phyloP scores from a whole-genome alignment of 2,113 vertebrate species.

The Nibea coibor region DNA sequence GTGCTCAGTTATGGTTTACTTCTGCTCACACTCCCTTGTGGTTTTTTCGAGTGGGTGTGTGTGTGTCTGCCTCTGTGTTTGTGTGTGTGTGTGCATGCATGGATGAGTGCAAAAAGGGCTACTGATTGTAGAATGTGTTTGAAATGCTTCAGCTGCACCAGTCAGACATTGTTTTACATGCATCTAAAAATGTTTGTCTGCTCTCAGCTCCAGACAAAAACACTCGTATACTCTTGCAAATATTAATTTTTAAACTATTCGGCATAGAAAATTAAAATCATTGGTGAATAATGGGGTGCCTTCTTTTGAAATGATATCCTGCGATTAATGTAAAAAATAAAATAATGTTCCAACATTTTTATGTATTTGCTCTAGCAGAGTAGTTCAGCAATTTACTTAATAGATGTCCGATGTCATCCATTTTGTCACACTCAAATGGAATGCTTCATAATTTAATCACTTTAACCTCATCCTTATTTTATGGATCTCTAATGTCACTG shows the following conservation, averaged over 20 bases:
- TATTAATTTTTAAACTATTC: no score
- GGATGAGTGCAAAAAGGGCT: slow-evolving; percentile 5
- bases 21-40: slow-evolving; percentile 13
- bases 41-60: slow-evolving; percentile 13
- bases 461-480: background rate
- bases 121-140: slow-evolving; percentile 49
- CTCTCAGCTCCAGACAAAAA: slow-evolving; percentile 1
- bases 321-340: no score
- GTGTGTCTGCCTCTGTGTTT: slow-evolving; percentile 7
- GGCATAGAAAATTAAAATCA: no score
- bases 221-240: no score
- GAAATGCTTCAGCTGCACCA: slow-evolving; percentile 49
- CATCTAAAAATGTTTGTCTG: slow-evolving; percentile 28
- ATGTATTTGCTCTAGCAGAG: background rate
- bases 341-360: no score
- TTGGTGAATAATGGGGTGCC: no score
- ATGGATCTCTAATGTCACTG: background rate
- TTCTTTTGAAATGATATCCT: no score
- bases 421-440: background rate
- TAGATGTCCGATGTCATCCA: background rate
- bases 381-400: background rate
- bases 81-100: slow-evolving; percentile 17
- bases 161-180: slow-evolving; percentile 49
- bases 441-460: background rate
- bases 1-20: slow-evolving; percentile 21